phyloP scores from a whole-genome alignment of 2,888 invertebrate genomes.

The Drosophila greeni region DNA sequence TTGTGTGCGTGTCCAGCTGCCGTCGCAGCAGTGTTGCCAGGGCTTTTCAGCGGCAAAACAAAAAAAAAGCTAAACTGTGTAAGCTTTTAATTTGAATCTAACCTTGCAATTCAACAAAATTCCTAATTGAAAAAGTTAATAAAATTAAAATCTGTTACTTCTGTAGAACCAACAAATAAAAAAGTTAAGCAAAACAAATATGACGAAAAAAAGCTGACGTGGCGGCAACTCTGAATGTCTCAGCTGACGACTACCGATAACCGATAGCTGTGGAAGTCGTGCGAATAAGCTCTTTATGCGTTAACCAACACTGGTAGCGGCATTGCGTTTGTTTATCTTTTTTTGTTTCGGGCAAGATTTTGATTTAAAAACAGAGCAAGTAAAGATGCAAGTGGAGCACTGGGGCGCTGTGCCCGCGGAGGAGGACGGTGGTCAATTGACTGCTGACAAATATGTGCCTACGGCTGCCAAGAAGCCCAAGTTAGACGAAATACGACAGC shows the following conservation, averaged over 20 bases:
- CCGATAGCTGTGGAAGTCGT: not conserved
- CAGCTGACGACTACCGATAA: slow-evolving; percentile 13
- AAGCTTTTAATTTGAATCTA: not conserved
- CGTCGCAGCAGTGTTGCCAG: slow-evolving; percentile 38
- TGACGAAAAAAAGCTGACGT: slow-evolving; percentile 6
- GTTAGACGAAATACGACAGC: slow-evolving; percentile 63
- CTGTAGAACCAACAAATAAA: not conserved
- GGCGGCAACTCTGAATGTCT: slow-evolving; percentile 1
- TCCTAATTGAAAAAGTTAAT: not conserved
- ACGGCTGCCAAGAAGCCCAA: slow-evolving; percentile 62
- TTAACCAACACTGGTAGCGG: slow-evolving; percentile 14
- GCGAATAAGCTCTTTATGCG: not conserved
- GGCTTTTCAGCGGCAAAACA: not conserved
- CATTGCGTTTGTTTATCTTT: slow-evolving; percentile 28
- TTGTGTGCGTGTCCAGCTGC: slow-evolving; percentile 42
- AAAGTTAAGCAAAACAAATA: not conserved
- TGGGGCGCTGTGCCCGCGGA: slow-evolving; percentile 52
- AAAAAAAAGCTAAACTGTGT: not conserved
- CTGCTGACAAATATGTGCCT: slow-evolving; percentile 53
- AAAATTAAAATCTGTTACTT: too few relatives aligned
- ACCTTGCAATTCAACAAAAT: too few relatives aligned
- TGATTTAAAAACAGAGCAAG: not conserved
- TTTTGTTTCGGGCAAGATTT: not conserved
- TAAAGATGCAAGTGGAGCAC: slow-evolving; percentile 49
- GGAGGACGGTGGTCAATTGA: slow-evolving; percentile 41